Evolutionary conservation across 2,888 invertebrate species (phyloP).

Genomic region (Helicoverpa assulta): DNA sequence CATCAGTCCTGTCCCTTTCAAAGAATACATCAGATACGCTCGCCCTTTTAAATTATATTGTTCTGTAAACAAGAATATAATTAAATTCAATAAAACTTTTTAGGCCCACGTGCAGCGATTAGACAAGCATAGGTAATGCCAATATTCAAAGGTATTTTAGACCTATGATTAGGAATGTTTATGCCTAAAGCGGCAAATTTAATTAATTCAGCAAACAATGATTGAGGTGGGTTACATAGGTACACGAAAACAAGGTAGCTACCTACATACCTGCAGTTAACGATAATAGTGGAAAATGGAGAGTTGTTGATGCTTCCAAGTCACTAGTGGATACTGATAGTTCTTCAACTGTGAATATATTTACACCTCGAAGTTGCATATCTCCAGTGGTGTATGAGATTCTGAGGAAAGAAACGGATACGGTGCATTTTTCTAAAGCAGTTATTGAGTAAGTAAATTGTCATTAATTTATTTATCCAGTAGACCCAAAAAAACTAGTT

Average conservation of each 20-base stretch:
- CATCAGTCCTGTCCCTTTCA: constrained; percentile 72
- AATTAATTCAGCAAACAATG: no score
- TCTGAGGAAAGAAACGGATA: constrained; percentile 50
- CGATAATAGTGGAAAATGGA: constrained; percentile 63
- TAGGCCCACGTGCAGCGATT: neutral
- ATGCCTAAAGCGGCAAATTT: no score
- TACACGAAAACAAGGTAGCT: no score
- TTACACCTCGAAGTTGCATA: constrained; percentile 67
- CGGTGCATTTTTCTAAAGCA: neutral
- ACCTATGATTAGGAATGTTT: no score
- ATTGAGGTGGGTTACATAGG: no score
- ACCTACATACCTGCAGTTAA: constrained; percentile 63
- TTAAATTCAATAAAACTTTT: neutral
- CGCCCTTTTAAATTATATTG: constrained; percentile 69
- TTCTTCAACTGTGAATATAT: constrained; percentile 65
- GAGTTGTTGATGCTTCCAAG: constrained; percentile 56
- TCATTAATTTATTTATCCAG: no score
- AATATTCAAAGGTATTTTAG: no score
- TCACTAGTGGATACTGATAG: constrained; percentile 59
- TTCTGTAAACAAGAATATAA: constrained; percentile 62
- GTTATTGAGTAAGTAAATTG: no score
- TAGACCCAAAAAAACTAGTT: no score
- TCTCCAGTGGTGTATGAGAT: constrained; percentile 65
- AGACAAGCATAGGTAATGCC: no score
- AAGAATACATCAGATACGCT: constrained; percentile 68